Percentiles rank a stretch among this genome's conserved stretches.
phyloP scores from a whole-genome alignment of 2,888 invertebrate genomes.

The Trachelus tabidus region DNA sequence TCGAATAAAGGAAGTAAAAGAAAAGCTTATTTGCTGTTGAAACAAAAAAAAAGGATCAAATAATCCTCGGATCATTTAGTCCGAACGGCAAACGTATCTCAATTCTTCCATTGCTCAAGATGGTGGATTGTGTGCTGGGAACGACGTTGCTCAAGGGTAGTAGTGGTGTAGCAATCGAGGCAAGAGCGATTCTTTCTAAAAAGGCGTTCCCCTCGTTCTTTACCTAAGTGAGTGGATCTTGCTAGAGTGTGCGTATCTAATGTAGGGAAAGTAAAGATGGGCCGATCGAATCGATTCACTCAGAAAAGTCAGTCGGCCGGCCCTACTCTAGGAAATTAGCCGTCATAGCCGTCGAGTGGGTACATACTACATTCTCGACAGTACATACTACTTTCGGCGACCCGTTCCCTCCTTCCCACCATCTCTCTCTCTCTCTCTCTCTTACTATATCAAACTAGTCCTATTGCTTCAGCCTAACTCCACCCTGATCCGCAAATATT shows the following conservation, averaged over 20 bases:
- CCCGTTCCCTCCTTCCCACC: slow-evolving; percentile 19
- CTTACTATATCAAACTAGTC: slow-evolving; percentile 15
- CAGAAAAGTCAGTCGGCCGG: slow-evolving; percentile 6
- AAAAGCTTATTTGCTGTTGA: background rate
- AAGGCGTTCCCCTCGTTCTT: background rate
- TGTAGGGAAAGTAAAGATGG: slow-evolving; percentile 13
- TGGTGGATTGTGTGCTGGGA: background rate
- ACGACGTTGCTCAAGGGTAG: background rate
- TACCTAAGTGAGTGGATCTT: background rate
- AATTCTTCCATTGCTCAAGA: background rate
- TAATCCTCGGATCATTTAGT: background rate
- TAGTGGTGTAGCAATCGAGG: background rate
- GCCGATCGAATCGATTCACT: slow-evolving; percentile 19
- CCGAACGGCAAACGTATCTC: background rate
- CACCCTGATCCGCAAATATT: slow-evolving; percentile 53
- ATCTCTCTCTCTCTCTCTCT: slow-evolving; percentile 22
- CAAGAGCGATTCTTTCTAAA: background rate
- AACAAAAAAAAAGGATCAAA: background rate
- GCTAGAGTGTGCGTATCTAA: slow-evolving; percentile 3
- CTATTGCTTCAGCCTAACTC: slow-evolving; percentile 33
- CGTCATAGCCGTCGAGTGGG: slow-evolving; percentile 30
- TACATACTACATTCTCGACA: slow-evolving; percentile 22
- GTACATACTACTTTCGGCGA: background rate
- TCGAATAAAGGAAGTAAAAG: background rate
- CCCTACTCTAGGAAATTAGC: slow-evolving; percentile 42